A percentile compares a stretch with the other conserved stretches of the same genome.
phyloP scores from a whole-genome alignment of 2,797 vertebrate species.

The Spinibarbus caldwelli region DNA sequence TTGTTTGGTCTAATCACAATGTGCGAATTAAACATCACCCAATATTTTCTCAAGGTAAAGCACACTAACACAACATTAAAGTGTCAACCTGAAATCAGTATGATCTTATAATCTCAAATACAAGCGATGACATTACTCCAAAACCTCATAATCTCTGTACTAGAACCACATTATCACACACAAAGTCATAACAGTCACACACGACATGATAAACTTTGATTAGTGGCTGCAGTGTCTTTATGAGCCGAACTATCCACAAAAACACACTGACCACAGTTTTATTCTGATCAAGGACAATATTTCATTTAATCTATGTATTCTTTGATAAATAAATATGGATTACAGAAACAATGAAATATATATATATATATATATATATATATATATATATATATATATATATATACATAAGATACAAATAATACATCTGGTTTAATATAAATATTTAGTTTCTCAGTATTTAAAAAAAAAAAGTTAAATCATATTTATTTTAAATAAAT shows the following conservation, averaged over 20 bases:
- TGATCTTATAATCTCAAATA: constrained; percentile 23
- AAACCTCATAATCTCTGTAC: constrained; percentile 6
- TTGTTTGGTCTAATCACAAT: constrained; percentile 5
- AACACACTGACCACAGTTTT: neutral
- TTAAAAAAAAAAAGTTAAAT: neutral
- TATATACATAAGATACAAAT: too few species aligned
- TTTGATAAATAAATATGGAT: constrained; percentile 24
- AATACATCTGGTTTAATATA: constrained; percentile 11
- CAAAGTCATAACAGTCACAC: constrained; percentile 39
- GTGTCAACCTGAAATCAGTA: constrained; percentile 35
- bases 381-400: too few species aligned
- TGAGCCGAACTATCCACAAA: neutral
- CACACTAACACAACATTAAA: neutral
- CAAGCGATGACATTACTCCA: neutral
- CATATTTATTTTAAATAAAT: neutral
- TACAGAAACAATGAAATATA: neutral
- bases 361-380: too few species aligned
- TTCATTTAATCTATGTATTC: neutral
- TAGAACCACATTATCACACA: constrained; percentile 18
- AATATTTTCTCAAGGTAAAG: neutral
- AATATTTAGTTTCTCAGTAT: neutral
- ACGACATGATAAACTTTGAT: neutral
- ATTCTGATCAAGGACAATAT: constrained; percentile 18
- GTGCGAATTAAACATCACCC: neutral
- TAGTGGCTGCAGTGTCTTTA: constrained; percentile 3